Base-by-base conservation (phyloP, 92 coral and sea anemone genomes). In the Phymanthus crucifer region DNA sequence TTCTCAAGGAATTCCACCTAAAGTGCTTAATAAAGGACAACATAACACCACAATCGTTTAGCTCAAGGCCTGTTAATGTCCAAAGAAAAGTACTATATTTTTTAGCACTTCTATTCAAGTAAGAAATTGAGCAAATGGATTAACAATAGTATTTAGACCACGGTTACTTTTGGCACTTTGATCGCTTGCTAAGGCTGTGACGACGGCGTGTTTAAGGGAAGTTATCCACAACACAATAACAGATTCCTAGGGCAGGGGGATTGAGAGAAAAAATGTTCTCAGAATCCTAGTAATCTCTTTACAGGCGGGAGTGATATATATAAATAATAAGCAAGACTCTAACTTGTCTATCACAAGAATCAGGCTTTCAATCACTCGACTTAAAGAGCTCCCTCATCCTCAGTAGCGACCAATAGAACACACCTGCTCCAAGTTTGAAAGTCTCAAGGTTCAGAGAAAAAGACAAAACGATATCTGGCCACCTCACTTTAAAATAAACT, bases 21-120 rank as follows among this genome's bases (percentile, higher is more conserved):
- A 34, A 11, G 48, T 27, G 35, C 32, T 24, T 61, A 61, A 24
- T 61, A 61, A 14, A 7, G 35, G 4, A 17, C 32, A 27, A 74
- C 40, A 34, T 75, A 31, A 11, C 70, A 75, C 79, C 57, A 70
- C 18, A 75, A 27, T 2, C 16, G 32, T 56, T 35, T 65, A 75
- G 70, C 56, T 75, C 57, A 75, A 52, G 35, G 11, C 79, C 79
- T 70, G 79, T 75, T 75, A 75, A 75, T 75, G 23, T 56, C 47
- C 21, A 61, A 61, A 61, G 34, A 61, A 61, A 23, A 21, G 68
- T 12, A 34, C 4, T 61, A 61, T 61, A 61, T 61, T 24, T 61
- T 61, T 61, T 61, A 7, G 34, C 68, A 61, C 68, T 72, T 72
- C 31, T 37, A 37, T 45, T 74, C n/a, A 71, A 40, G 54, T 38